Percentiles rank a stretch among this genome's conserved stretches.
Conservation (phyloP, 2,113 vertebrate species). For the Pimephales promelas region DNA sequence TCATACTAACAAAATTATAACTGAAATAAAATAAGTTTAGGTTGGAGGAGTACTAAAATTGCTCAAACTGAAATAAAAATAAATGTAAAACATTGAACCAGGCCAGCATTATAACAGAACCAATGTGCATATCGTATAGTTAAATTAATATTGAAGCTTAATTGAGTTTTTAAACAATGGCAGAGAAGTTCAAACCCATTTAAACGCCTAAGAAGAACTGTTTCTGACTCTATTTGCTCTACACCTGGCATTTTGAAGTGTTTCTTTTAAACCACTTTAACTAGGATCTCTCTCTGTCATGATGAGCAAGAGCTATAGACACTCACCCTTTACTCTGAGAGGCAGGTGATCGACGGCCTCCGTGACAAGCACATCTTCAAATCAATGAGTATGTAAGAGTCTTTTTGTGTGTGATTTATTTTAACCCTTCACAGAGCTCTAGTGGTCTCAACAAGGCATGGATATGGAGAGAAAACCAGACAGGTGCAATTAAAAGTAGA, state of each 20-base stretch:
- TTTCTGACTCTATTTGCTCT: background rate
- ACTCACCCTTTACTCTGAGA: background rate
- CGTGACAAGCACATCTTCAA: conserved; percentile 33
- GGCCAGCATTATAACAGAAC: too few species aligned
- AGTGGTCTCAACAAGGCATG: background rate
- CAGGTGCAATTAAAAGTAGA: conserved; percentile 29
- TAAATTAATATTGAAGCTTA: background rate
- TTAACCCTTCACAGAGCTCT: conserved; percentile 26
- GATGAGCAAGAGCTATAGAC: background rate
- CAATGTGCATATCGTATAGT: too few species aligned
- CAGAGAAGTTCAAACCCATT: background rate
- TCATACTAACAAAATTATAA: background rate
- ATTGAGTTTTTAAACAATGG: conserved; percentile 11
- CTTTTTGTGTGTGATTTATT: conserved; percentile 22
- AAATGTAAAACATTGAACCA: background rate
- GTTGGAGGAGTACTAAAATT: background rate
- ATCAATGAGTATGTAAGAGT: conserved; percentile 33
- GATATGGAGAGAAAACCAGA: background rate
- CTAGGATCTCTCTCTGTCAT: conserved; percentile 3
- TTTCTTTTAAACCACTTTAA: conserved; percentile 19
- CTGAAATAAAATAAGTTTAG: background rate
- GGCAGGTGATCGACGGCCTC: conserved; percentile 6
- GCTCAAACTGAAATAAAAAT: background rate
- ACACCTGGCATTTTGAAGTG: conserved; percentile 11
- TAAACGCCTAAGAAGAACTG: background rate